These are phyloP conservation scores for Troides helena DNA, from an alignment of 2,888 invertebrate species.

Conservation along the genomic window DNA sequence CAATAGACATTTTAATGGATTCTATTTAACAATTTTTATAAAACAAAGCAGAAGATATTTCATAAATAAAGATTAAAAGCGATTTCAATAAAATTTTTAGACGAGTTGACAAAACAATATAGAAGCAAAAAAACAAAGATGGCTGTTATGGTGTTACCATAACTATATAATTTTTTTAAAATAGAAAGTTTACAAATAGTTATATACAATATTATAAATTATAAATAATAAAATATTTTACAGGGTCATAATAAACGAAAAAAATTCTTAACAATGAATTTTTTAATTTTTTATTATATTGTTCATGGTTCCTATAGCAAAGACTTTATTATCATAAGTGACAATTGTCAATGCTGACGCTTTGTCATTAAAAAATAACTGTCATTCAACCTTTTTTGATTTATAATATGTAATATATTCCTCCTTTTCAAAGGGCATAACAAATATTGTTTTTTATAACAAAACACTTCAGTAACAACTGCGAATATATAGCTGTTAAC, in stretches of 20 bases:
- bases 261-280: no score
- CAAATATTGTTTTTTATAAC: neutral
- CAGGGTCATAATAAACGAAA: no score
- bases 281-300: no score
- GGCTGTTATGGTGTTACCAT: slow-evolving; percentile 31
- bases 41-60: slow-evolving; percentile 16
- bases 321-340: neutral
- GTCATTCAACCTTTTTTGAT: neutral
- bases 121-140: slow-evolving; percentile 37
- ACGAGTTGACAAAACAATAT: slow-evolving; percentile 24
- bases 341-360: neutral
- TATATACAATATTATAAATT: no score
- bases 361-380: neutral
- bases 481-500: neutral
- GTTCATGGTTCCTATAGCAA: neutral
- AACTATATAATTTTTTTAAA: no score
- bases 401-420: neutral
- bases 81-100: slow-evolving; percentile 15
- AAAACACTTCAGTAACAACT: neutral
- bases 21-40: slow-evolving; percentile 29
- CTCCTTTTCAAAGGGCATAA: neutral
- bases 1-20: slow-evolving; percentile 91
- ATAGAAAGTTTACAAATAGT: no score
- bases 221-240: no score
- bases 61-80: slow-evolving; percentile 13